Conservation (phyloP, 2,113 vertebrate species). For the Chitala chitala region DNA sequence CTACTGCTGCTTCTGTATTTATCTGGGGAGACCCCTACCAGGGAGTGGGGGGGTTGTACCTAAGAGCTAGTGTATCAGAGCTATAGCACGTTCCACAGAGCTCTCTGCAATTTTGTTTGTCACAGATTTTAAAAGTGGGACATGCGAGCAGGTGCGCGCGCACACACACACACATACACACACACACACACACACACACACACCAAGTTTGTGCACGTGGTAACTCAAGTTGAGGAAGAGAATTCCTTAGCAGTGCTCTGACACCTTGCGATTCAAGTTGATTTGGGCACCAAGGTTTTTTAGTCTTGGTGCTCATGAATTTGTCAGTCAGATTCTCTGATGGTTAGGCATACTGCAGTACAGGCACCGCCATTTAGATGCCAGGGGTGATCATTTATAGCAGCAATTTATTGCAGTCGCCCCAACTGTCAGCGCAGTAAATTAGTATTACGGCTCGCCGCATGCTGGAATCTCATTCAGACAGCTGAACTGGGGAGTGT, state of each 20-base stretch:
- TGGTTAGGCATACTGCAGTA: too few relatives aligned
- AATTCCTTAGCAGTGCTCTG: too few relatives aligned
- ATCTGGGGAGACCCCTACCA: not conserved
- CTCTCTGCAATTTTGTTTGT: not conserved
- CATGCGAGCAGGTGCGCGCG: not conserved
- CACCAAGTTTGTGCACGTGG: too few relatives aligned
- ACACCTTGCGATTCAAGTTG: not conserved
- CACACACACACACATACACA: not conserved
- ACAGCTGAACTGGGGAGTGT: not conserved
- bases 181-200: too few relatives aligned
- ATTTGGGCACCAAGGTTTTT: not conserved
- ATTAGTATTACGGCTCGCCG: not conserved
- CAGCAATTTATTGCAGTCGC: not conserved
- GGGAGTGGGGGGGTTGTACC: too few relatives aligned
- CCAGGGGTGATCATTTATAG: not conserved
- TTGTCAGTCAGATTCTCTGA: too few relatives aligned
- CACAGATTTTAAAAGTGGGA: not conserved
- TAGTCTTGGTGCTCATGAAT: not conserved
- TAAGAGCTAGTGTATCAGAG: too few relatives aligned
- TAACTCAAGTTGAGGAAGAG: too few relatives aligned
- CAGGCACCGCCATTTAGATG: too few relatives aligned
- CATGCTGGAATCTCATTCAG: not conserved
- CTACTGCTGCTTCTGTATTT: too few relatives aligned
- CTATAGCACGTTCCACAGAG: too few relatives aligned
- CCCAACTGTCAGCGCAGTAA: not conserved